These are phyloP conservation scores for Ailurus styani DNA, from an alignment of 2,113 vertebrate species.

Conservation along the genomic window DNA sequence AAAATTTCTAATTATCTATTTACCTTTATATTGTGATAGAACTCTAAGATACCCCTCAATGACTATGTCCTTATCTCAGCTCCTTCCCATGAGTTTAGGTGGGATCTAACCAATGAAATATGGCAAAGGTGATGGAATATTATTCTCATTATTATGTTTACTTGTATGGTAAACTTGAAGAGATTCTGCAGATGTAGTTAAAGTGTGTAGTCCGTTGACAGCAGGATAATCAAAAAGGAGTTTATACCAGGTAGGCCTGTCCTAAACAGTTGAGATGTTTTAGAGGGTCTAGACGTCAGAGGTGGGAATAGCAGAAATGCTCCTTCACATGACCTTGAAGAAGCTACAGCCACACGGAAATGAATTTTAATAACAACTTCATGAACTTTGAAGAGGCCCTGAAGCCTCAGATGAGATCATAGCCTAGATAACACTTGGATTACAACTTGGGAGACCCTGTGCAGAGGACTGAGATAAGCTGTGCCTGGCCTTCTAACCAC, in stretches of 20 bases:
- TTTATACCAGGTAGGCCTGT: background rate
- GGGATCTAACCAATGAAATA: background rate
- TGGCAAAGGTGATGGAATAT: background rate
- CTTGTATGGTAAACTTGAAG: background rate
- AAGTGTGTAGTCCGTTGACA: background rate
- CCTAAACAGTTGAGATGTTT: background rate
- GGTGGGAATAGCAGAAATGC: background rate
- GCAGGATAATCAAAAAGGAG: background rate
- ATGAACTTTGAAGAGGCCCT: background rate
- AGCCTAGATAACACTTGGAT: background rate
- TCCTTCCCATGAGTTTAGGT: background rate
- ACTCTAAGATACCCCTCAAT: background rate
- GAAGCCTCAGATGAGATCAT: background rate
- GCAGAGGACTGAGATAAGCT: background rate
- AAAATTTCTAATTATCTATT: background rate
- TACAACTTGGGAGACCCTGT: background rate
- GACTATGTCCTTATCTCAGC: background rate
- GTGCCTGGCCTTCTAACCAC: background rate
- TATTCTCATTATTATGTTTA: background rate
- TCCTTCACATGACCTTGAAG: background rate
- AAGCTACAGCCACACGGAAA: background rate
- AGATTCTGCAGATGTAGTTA: background rate
- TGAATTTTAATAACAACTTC: background rate
- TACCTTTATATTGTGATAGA: background rate
- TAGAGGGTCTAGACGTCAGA: background rate